A percentile compares a stretch with the other conserved stretches of the same genome.
phyloP scores from a whole-genome alignment of 2,797 vertebrate species.

The Sus cebifrons region DNA sequence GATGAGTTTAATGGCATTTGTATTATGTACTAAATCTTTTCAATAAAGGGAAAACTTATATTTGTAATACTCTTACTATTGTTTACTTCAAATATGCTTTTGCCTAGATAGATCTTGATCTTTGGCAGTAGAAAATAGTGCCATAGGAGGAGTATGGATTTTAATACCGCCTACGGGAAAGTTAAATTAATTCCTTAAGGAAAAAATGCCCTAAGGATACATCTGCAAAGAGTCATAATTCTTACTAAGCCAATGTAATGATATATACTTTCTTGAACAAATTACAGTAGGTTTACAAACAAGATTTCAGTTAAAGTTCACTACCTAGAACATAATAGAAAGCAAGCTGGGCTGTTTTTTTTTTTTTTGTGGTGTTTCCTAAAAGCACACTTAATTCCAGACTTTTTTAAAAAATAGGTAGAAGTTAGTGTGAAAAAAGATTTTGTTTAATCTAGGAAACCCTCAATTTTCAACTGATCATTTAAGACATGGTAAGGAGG shows the following conservation, averaged over 20 bases:
- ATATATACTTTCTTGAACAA: slow-evolving; percentile 73
- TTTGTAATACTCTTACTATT: not conserved
- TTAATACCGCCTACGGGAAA: slow-evolving; percentile 82
- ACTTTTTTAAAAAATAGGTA: not conserved
- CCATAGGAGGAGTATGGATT: slow-evolving; percentile 74
- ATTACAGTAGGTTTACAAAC: slow-evolving; percentile 67
- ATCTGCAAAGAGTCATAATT: slow-evolving; percentile 74
- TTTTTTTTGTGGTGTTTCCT: slow-evolving; percentile 3
- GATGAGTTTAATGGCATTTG: slow-evolving; percentile 47
- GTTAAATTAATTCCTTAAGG: slow-evolving; percentile 88
- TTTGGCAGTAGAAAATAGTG: slow-evolving; percentile 81
- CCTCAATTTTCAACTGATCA: not conserved
- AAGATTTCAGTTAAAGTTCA: not conserved
- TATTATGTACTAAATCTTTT: slow-evolving; percentile 43
- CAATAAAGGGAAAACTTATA: slow-evolving; percentile 70
- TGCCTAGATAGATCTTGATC: slow-evolving; percentile 77
- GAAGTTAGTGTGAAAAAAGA: not conserved
- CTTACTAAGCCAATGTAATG: slow-evolving; percentile 81
- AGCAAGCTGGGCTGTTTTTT: not conserved
- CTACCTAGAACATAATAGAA: not conserved
- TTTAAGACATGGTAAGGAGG: not conserved
- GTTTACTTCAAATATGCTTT: slow-evolving; percentile 79
- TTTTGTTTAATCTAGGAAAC: slow-evolving; percentile 43
- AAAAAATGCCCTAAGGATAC: slow-evolving; percentile 85
- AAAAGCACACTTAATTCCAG: not conserved